Evolutionary conservation across 2,888 invertebrate species (phyloP).

Genomic region (Drosophila macrospina): DNA sequence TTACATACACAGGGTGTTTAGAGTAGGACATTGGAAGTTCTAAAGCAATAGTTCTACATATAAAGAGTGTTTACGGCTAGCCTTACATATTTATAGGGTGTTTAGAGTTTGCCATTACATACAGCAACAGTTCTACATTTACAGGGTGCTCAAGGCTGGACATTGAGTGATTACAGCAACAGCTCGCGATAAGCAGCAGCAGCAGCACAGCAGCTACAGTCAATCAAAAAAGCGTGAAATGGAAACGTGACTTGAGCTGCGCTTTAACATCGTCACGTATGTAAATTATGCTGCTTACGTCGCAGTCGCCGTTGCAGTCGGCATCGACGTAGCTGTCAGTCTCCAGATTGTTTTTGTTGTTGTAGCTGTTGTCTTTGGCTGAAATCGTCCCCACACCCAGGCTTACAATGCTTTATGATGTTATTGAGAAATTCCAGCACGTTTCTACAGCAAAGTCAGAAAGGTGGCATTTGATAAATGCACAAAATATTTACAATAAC

Average conservation of each 20-base stretch:
- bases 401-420: constrained; percentile 29
- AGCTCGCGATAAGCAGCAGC: constrained; percentile 24
- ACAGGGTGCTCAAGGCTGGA: constrained; percentile 22
- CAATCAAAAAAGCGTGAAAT: constrained; percentile 63
- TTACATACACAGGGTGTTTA: constrained; percentile 20
- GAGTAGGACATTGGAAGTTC: not conserved
- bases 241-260: constrained; percentile 82
- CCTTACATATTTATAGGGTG: no score
- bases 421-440: constrained; percentile 79
- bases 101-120: no score
- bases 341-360: constrained; percentile 46
- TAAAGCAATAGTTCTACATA: not conserved
- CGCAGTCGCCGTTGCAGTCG: constrained; percentile 27
- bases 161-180: constrained; percentile 28
- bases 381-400: constrained; percentile 52
- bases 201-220: constrained; percentile 27
- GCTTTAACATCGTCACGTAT: constrained; percentile 82
- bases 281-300: constrained; percentile 67
- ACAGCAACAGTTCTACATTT: not conserved
- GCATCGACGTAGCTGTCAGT: not conserved
- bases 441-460: constrained; percentile 58
- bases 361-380: constrained; percentile 3
- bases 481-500: constrained; percentile 58
- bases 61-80: no score
- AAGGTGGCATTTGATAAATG: constrained; percentile 71